Evolutionary conservation across 2,113 vertebrate genomes (phyloP), one percentile per base, ranked within the genome.

Genomic region (Mionectes macconnelli): DNA sequence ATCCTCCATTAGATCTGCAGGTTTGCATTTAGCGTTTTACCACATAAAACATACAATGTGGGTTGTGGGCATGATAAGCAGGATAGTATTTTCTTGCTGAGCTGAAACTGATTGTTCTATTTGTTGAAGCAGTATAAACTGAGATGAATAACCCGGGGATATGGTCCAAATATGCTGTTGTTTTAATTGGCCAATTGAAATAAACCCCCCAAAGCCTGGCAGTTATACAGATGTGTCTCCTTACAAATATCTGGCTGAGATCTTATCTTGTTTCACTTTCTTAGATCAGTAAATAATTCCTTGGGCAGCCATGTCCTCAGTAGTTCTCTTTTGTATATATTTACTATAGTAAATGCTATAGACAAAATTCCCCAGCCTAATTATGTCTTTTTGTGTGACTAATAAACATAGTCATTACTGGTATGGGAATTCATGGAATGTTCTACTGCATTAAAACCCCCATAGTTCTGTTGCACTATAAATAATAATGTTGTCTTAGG

Each of bases 401-500:
- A 28, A 72, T 35, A 68, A 75, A 57, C 44, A 72, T 27, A 33
- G n/a, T 49, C 62, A 40, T 62, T 79, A 62, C 3, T 2, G 6
- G 45, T 44, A 39, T 31, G 52, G 63, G 42, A 80, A 62, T 70
- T 76, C 9, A 35, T 59, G 45, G 39, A 53, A 74, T 45, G 44
- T 73, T 89, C 31, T 72, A 19, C 25, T 85, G 28, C n/a, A 49
- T n/a, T 57, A 64, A 78, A 62, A 40, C 0, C 14, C 2, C 30
- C 24, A 4, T 40, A 25, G n/a, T 75, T 85, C 40, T 85, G 33
- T 62, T 92, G 59, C 10, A 37, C n/a, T 83, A 25, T 70, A 62
- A 95, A 52, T 31, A 25, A 5, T 83, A 52, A 91, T 3, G 0
- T 79, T 94, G 20, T 82, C 45, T 23, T 90, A 99, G 98, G 98